Base-by-base conservation (phyloP, 2,888 invertebrate genomes). In the Rhabditoides inermis region DNA sequence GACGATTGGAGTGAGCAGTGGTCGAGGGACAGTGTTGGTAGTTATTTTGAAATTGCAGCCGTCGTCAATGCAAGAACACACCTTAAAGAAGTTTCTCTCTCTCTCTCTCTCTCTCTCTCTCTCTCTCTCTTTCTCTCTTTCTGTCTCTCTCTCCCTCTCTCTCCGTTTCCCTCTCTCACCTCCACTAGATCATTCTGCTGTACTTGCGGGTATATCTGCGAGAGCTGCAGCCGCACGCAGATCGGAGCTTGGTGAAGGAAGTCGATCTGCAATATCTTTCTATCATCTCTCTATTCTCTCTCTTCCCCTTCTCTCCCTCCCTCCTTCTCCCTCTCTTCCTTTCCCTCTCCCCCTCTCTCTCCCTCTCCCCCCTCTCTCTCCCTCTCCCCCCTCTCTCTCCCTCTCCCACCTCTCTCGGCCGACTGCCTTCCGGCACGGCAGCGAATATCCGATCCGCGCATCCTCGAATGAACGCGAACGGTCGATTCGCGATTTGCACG, bases 141-240 rank as follows among this genome's bases (percentile, higher is more conserved):
- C 27, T 12, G 15, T 26, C n/a, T 45, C 5, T 18, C 22, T 15
- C 27, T 28, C 12, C n/a, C n/a, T 26, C 3, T 25, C 4, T 25
- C 3, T 26, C 27, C 12, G 15, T 26, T n/a, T 45, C 5, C 35
- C 22, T 15, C 12, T 42, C 46, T 30, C n/a, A 67, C 67, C 52
- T 54, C 48, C 3, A 67, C 67, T 10, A 56, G 45, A 39, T 65
- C 64, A 35, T 67, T 64, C 2, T 58, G 60, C 23, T 59, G 56
- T 4, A 63, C 64, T 35, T 64, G 56, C 32, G 64, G 64, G 46
- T 63, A 67, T 25, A 67, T 63, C 45, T 62, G 57, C 3, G 63
- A 60, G n/a, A 67, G 37, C 40, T 61, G 57, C 15, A 67, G 52
- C 27, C 54, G 39, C 5, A 67, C 61, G 45, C 67, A 67, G 32